Percentiles rank a stretch among this genome's conserved stretches.
Conservation (phyloP, 2,113 vertebrate species). For the Macquaria australasica region DNA sequence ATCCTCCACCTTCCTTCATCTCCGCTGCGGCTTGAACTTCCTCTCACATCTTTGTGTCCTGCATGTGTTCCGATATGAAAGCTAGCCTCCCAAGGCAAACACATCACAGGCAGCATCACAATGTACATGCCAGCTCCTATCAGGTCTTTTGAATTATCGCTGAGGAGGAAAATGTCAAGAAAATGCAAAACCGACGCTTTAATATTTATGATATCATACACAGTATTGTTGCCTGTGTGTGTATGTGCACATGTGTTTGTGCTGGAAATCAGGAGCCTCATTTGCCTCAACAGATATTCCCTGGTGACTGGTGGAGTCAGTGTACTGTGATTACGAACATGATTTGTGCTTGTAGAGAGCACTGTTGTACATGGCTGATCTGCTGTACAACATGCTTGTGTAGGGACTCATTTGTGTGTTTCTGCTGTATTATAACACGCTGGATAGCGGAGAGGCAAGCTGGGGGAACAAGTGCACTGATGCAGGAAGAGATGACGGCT, state of each 20-base stretch:
- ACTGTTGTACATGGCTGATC: conserved; percentile 73
- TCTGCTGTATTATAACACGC: conserved; percentile 46
- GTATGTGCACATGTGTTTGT: conserved; percentile 47
- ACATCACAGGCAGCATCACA: conserved; percentile 68
- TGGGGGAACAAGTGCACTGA: conserved; percentile 55
- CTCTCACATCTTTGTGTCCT: conserved; percentile 57
- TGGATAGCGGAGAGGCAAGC: conserved; percentile 39
- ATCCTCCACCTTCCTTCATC: conserved; percentile 46
- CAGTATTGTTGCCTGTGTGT: not conserved
- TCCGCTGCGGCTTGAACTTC: conserved; percentile 66
- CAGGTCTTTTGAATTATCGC: conserved; percentile 74
- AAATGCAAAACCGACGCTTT: conserved; percentile 73
- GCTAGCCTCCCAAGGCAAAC: conserved; percentile 60
- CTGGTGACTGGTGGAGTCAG: conserved; percentile 70
- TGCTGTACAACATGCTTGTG: conserved; percentile 59
- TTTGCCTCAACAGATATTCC: conserved; percentile 74
- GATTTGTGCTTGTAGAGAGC: conserved; percentile 76
- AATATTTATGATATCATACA: conserved; percentile 77
- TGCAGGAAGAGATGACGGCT: conserved; percentile 58
- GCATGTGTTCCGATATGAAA: conserved; percentile 65
- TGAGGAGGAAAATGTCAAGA: conserved; percentile 59
- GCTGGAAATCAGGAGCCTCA: conserved; percentile 64
- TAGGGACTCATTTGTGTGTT: conserved; percentile 59
- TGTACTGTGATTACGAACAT: conserved; percentile 78
- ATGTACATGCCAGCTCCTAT: conserved; percentile 70